phyloP scores from a whole-genome alignment of 1,140 invertebrate genomes.

The Bombus soroeensis region DNA sequence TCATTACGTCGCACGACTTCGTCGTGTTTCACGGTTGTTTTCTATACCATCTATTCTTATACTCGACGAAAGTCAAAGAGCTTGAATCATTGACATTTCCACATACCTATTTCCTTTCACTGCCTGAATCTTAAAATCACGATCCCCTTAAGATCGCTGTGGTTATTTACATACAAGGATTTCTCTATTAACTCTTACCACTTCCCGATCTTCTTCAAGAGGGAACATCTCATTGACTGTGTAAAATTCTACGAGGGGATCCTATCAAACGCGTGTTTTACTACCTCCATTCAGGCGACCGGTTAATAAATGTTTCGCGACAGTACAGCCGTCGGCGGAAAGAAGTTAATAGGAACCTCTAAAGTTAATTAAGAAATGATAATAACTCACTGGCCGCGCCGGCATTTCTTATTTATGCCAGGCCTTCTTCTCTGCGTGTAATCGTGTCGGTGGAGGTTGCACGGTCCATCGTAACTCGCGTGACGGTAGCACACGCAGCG shows the following conservation, averaged over 20 bases:
- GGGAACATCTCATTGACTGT: not conserved
- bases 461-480: slow-evolving; percentile 43
- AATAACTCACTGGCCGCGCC: slow-evolving; percentile 50
- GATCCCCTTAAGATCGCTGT: not conserved
- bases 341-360: slow-evolving; percentile 49
- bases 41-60: not conserved
- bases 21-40: slow-evolving; percentile 4
- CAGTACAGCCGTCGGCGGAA: not conserved
- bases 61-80: not conserved
- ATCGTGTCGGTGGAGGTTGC: slow-evolving; percentile 4
- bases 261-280: slow-evolving; percentile 26
- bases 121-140: not conserved
- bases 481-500: slow-evolving; percentile 29
- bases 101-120: rapidly evolving
- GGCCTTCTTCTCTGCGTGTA: not conserved
- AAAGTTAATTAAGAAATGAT: slow-evolving; percentile 44
- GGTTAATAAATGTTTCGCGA: slow-evolving; percentile 30
- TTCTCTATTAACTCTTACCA: not conserved
- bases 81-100: slow-evolving; percentile 7
- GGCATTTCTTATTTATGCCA: slow-evolving; percentile 15
- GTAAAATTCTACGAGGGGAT: not conserved
- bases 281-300: not conserved
- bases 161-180: not conserved
- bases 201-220: not conserved
- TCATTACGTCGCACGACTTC: not conserved